phyloP scores from a whole-genome alignment of 2,888 invertebrate species.

The Lasioglossum villosulum region DNA sequence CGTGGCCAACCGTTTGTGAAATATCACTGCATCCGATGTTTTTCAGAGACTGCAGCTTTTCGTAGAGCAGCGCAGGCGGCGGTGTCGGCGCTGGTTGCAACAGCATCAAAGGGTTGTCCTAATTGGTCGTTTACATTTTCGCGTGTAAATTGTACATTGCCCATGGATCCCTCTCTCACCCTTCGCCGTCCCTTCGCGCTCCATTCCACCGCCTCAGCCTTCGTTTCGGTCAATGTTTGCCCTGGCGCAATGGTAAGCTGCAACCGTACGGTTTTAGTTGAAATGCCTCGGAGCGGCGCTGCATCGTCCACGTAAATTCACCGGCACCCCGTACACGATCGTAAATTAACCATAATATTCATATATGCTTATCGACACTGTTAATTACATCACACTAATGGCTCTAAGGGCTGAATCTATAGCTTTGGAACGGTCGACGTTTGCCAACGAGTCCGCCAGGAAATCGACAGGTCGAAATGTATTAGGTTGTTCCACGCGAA shows the following conservation, averaged over 20 bases:
- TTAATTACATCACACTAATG: conserved; percentile 50
- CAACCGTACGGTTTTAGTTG: conserved; percentile 6
- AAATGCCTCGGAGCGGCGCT: conserved; percentile 40
- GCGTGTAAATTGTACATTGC: conserved; percentile 65
- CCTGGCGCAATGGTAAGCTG: conserved; percentile 32
- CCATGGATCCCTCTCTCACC: conserved; percentile 11
- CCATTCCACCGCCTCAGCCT: conserved; percentile 5
- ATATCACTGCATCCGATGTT: conserved; percentile 49
- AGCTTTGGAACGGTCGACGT: not conserved
- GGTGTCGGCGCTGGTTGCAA: conserved; percentile 33
- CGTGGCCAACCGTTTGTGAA: conserved; percentile 46
- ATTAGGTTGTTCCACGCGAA: not conserved
- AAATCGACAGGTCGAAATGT: not conserved
- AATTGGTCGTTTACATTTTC: conserved; percentile 74
- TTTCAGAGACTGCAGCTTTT: conserved; percentile 47
- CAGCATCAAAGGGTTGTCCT: conserved; percentile 66
- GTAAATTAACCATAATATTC: conserved; percentile 64
- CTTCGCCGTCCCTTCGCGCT: not conserved
- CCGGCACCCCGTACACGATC: conserved; percentile 29
- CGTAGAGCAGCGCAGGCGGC: conserved; percentile 19
- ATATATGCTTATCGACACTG: conserved; percentile 53
- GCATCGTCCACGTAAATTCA: conserved; percentile 51
- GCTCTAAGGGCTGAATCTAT: not conserved
- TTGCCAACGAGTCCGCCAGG: not conserved
- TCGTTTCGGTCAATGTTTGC: conserved; percentile 64